Base-by-base conservation (phyloP, 2,797 vertebrate species). In the Glyptemys insculpta region DNA sequence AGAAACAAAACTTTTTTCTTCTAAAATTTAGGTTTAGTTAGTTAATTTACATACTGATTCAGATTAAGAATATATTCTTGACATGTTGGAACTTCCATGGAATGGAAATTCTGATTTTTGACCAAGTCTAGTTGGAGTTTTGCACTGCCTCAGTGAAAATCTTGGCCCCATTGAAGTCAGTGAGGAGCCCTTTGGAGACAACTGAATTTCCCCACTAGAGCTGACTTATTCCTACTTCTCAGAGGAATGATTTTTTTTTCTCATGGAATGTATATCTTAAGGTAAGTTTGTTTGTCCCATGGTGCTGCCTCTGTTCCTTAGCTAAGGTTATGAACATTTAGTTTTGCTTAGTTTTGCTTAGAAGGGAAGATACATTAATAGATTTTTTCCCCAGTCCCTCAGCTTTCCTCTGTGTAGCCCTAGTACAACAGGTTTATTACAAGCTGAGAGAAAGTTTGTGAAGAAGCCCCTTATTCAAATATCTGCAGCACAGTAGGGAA, bases 181-280 rank as follows among this genome's bases (percentile, higher is more conserved):
- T 59, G 29, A 31, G 25, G 18, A 37, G n/a, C 53, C 21, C 16
- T 72, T 72, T n/a, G 65, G n/a, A 72, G 34, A 72, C 34, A 41
- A 15, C 1, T 80, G 19, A 87, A 86, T 80, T 95, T 37, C 81
- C 25, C 12, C 49, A 23, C 18, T n/a, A 52, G 3, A 4, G 10
- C 65, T 44, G 86, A 65, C 90, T 89, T 62, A 57, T 44, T 54
- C 1, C 65, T 83, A 31, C 65, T 52, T 21, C 82, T 94, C 18
- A n/a, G 25, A 44, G 21, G 31, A 49, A 56, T 25, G 4, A 86
- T 1, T 72, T 89, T 16, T 16, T 4, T 83, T 1, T 44, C 74
- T 37, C 9, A 1, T 56, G 52, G 81, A 15, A 5, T 72, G 15
- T 72, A 72, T 21, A 37, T 62, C 79, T 68, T 91, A 56, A 88